These are phyloP conservation scores for Drosophila tani DNA, from an alignment of 1,140 invertebrate genomes.

Conservation along the genomic window DNA sequence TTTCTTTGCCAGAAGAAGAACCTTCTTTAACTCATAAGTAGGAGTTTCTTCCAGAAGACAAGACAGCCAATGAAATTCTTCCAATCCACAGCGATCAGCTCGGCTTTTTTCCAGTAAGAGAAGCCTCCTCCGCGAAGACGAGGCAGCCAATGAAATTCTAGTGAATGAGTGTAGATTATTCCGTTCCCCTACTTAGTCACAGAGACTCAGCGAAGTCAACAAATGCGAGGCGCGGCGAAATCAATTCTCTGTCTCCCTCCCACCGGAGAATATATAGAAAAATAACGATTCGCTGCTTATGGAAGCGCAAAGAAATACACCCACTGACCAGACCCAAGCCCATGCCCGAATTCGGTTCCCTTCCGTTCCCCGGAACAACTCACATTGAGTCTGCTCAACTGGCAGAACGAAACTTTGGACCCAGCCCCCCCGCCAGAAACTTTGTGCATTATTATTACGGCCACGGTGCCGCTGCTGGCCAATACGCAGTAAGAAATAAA, in stretches of 20 bases:
- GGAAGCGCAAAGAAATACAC: conserved; percentile 81
- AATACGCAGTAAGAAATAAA: conserved; percentile 66
- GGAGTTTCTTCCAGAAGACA: not conserved
- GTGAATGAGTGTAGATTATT: conserved; percentile 2
- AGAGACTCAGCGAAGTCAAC: conserved; percentile 39
- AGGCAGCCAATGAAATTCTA: conserved; percentile 10
- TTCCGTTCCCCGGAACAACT: conserved; percentile 19
- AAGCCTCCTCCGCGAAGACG: not conserved
- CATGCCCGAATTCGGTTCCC: not conserved
- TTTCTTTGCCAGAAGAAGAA: too few relatives aligned
- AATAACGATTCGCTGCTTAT: conserved; percentile 69
- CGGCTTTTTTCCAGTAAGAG: not conserved
- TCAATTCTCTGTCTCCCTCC: conserved; percentile 42
- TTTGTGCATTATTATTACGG: conserved; percentile 57
- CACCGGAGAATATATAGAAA: conserved; percentile 30
- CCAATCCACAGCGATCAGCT: not conserved
- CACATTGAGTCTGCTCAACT: conserved; percentile 54
- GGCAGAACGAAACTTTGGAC: conserved; percentile 68
- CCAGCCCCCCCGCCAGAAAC: conserved; percentile 42
- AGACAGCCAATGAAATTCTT: conserved; percentile 5
- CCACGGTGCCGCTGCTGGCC: conserved; percentile 33
- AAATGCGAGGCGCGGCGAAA: conserved; percentile 78
- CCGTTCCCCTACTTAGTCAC: conserved; percentile 40
- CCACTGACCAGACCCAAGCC: conserved; percentile 35
- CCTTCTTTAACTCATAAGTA: not conserved